phyloP scores from a whole-genome alignment of 2,797 vertebrate species.

The Macrochelys suwanniensis region DNA sequence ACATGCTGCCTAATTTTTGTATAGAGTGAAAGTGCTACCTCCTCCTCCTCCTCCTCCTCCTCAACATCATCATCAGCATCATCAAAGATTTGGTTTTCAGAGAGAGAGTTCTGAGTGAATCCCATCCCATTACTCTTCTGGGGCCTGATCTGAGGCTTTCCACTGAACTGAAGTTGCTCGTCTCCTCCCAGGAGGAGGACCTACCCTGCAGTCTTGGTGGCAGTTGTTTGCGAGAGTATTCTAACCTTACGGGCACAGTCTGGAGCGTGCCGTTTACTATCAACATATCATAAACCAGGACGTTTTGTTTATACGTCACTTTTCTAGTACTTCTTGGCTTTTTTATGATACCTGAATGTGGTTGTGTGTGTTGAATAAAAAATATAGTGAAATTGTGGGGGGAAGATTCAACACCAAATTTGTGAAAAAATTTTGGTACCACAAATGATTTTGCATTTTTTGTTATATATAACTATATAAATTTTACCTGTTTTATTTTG shows the following conservation, averaged over 20 bases:
- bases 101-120: constrained; percentile 48
- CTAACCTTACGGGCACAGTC: constrained; percentile 34
- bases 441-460: constrained; percentile 73
- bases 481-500: constrained; percentile 83
- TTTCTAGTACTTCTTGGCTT: constrained; percentile 63
- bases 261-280: constrained; percentile 38
- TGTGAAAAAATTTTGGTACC: constrained; percentile 75
- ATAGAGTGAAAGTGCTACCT: constrained; percentile 69
- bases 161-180: neutral
- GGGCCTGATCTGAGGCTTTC: neutral
- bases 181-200: constrained; percentile 34
- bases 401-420: constrained; percentile 67
- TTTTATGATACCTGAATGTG: constrained; percentile 70
- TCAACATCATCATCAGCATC: neutral
- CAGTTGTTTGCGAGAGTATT: constrained; percentile 31
- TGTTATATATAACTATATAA: constrained; percentile 81
- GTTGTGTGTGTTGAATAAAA: constrained; percentile 71
- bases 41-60: constrained; percentile 40
- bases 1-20: constrained; percentile 72
- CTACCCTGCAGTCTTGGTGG: neutral
- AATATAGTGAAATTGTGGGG: constrained; percentile 66
- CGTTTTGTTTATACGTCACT: constrained; percentile 60
- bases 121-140: constrained; percentile 30
- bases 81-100: constrained; percentile 55
- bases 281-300: constrained; percentile 53